phyloP scores from a whole-genome alignment of 1,140 invertebrate species.

The Acarapis woodi region DNA sequence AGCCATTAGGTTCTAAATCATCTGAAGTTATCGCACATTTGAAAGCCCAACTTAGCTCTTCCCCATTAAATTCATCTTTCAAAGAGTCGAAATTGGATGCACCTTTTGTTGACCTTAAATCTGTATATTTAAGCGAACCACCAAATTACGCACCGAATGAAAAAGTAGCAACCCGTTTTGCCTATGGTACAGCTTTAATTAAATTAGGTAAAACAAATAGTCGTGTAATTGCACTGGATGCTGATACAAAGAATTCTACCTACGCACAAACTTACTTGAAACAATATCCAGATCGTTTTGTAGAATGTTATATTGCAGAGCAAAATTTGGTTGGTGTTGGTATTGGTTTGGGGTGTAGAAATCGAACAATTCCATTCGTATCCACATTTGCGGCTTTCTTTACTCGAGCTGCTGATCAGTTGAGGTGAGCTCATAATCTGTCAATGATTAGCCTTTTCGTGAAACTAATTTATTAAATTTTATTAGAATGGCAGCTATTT shows the following conservation, averaged over 20 bases:
- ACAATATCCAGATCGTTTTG: slow-evolving; percentile 35
- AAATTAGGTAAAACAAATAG: slow-evolving; percentile 53
- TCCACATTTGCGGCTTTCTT: slow-evolving; percentile 97
- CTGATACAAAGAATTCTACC: slow-evolving; percentile 95
- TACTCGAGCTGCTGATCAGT: slow-evolving; percentile 79
- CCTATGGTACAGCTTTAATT: slow-evolving; percentile 72
- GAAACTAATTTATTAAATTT: background rate
- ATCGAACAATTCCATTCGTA: slow-evolving; percentile 61
- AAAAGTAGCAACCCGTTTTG: slow-evolving; percentile 57
- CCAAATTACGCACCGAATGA: slow-evolving; percentile 46
- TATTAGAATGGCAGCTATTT: slow-evolving; percentile 36
- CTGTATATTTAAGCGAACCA: slow-evolving; percentile 44
- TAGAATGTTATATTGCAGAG: slow-evolving; percentile 97
- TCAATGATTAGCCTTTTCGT: background rate
- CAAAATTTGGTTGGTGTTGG: slow-evolving; percentile 90
- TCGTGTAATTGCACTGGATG: slow-evolving; percentile 67
- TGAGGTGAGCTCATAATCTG: slow-evolving; percentile 49
- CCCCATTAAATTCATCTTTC: slow-evolving; percentile 22
- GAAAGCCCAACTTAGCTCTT: background rate
- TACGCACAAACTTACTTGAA: slow-evolving; percentile 71
- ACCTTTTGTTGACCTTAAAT: slow-evolving; percentile 35
- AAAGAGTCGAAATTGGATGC: slow-evolving; percentile 35
- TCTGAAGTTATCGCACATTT: slow-evolving; percentile 24
- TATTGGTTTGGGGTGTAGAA: slow-evolving; percentile 62
- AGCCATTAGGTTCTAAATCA: slow-evolving; percentile 54